Base-by-base conservation (phyloP, 2,888 invertebrate genomes). In the Magallana nippona region DNA sequence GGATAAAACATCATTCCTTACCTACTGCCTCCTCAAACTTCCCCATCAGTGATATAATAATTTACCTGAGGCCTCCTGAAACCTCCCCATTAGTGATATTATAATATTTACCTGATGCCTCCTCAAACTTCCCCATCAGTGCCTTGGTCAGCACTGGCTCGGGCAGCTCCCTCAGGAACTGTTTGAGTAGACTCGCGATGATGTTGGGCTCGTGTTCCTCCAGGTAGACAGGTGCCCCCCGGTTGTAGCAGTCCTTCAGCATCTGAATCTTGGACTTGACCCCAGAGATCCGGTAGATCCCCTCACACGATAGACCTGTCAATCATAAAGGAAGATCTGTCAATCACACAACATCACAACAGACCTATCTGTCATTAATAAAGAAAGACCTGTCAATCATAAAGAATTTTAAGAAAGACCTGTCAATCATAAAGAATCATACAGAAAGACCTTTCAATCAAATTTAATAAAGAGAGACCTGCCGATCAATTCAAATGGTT, bases 91-190 rank as follows among this genome's bases (percentile, higher is more conserved):
- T 2, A 27, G 1, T 27, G 27, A 27, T 27, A 27, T 27, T 27
- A 27, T 27, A 27, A 27, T 27, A 27, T 98, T 89, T 87, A 94
- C 94, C 93, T 82, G 97, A 97, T 11, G 97, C 97, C 94, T 98
- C 98, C 94, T 98, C 98, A 95, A 98, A 98, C 92, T 97, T 96
- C 1, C 97, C 96, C 94, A 97, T 96, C 79, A 97, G 95, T 92
- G 97, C 97, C 89, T 96, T 96, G 1, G 97, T 98, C 80, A 98
- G 95, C 56, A 98, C 96, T 57, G 98, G 97, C 91, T 98, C 98
- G 5, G 98, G 98, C 55, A 98, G 95, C 95, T 98, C 98, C 91
- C 98, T 97, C 88, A 98, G 96, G 95, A 96, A 98, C 90, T 96
- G 95, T 95, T 98, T 98, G 79, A 98, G 95, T 89, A 98, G 95